Evolutionary conservation across 2,888 invertebrate genomes (phyloP), one percentile per base, ranked within the genome.

Genomic region (Erannis defoliaria): DNA sequence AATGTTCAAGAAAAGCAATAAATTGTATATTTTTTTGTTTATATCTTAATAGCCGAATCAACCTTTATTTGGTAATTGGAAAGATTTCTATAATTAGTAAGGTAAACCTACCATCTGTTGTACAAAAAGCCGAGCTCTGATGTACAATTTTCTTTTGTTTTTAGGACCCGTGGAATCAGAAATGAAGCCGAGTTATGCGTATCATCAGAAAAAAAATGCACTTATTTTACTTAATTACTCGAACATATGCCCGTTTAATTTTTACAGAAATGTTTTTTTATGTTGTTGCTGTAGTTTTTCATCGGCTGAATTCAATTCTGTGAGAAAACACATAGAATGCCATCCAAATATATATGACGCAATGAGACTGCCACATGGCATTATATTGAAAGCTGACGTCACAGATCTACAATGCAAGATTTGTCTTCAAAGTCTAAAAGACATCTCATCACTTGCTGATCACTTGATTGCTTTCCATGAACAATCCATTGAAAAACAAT

Each of bases 131-230:
- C 1, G 6, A n/a, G 16, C 4, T 26, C 55, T 57, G 23, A 50
- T 26, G 50, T 42, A 16, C 21, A n/a, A 12, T 46, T 46, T 46
- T 50, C 37, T 50, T 59, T 46, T 59, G 45, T 29, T 59, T 53
- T 40, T 59, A 54, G 59, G 59, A 19, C 86, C 31, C 31, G 46
- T 31, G 10, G 54, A 45, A 19, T 18, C 43, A 18, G 33, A 43
- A 31, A 53, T 14, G 10, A 26, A 42, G 26, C 21, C 29, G 46
- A 31, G 29, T 5, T 40, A 31, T 14, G 5, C 37, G 19, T 18
- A 29, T 31, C 31, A 19, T 46, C 18, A 31, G 19, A 19, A 19
- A 19, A 31, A 46, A 31, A 43, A 43, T n/a, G 59, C 59, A 33
- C 33, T 19, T n/a, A 33, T 54, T 21, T 21, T 55, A 21, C 12